Conservation (phyloP, 2,797 vertebrate species). For the Arctocebus calabarensis region DNA sequence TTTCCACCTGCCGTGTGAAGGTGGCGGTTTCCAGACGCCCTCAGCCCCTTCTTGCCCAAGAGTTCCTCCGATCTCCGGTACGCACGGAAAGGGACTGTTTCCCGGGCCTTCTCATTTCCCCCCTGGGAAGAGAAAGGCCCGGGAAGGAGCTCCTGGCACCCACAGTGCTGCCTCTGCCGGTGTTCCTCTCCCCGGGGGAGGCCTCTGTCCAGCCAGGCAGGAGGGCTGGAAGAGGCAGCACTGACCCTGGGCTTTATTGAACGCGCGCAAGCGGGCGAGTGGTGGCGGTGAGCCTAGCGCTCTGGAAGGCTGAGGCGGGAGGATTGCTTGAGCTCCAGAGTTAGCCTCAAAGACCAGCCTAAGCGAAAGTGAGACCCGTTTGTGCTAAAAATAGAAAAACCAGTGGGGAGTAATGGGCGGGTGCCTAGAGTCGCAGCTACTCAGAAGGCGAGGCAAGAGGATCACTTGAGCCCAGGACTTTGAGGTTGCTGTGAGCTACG, state of each 20-base stretch:
- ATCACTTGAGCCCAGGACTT: too few species aligned
- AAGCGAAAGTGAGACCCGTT: too few species aligned
- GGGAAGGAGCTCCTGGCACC: accelerated
- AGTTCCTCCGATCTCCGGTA: constrained; percentile 61
- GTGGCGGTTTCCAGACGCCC: constrained; percentile 63
- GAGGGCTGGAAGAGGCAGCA: background rate
- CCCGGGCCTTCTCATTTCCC: constrained; percentile 15
- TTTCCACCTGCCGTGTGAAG: constrained; percentile 90
- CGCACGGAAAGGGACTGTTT: constrained; percentile 77
- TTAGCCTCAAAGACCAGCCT: too few species aligned
- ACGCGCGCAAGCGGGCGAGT: background rate
- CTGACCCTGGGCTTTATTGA: background rate
- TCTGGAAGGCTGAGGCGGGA: too few species aligned
- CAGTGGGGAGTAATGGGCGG: too few species aligned
- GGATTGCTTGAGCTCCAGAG: too few species aligned
- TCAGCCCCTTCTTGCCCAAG: constrained; percentile 48
- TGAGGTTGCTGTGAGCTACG: too few species aligned
- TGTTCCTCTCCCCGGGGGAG: background rate
- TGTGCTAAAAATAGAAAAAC: too few species aligned
- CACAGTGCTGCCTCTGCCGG: too few species aligned
- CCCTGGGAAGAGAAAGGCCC: background rate
- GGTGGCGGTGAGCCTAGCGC: too few species aligned
- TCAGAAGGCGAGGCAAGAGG: too few species aligned
- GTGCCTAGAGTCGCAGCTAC: too few species aligned
- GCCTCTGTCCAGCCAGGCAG: background rate